phyloP scores from a whole-genome alignment of 2,888 invertebrate genomes.

The Neuroscelio doddi region DNA sequence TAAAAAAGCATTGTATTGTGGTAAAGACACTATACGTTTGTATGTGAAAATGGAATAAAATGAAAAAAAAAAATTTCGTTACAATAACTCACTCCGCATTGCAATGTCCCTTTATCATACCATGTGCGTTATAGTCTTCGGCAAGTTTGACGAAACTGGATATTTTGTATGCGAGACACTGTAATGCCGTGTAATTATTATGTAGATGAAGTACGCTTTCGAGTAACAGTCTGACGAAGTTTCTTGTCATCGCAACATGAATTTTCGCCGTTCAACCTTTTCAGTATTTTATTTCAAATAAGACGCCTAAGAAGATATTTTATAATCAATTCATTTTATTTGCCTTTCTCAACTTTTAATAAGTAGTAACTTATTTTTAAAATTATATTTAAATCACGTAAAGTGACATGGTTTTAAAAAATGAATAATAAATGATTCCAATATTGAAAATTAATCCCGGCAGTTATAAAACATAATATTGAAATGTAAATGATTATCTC shows the following conservation, averaged over 20 bases:
- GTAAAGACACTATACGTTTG: background rate
- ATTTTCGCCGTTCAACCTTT: constrained; percentile 18
- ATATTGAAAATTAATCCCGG: too few relatives aligned
- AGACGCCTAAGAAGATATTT: constrained; percentile 11
- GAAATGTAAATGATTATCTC: too few relatives aligned
- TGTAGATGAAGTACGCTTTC: constrained; percentile 49
- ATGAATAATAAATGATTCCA: too few relatives aligned
- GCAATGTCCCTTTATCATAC: constrained; percentile 11
- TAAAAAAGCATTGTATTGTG: constrained; percentile 2
- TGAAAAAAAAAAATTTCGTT: constrained; percentile 8
- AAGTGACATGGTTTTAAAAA: too few relatives aligned
- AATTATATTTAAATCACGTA: too few relatives aligned
- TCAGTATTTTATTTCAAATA: constrained; percentile 16
- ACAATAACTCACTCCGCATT: constrained; percentile 4
- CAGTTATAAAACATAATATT: too few relatives aligned
- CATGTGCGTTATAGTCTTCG: constrained; percentile 19
- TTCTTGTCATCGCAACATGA: constrained; percentile 27
- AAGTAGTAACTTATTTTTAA: too few relatives aligned
- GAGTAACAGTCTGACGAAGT: constrained; percentile 45
- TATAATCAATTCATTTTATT: too few relatives aligned
- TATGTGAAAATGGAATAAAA: background rate
- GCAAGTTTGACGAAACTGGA: constrained; percentile 36
- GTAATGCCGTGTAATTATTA: constrained; percentile 53
- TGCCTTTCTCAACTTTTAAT: too few relatives aligned
- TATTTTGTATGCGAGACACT: constrained; percentile 45